Evolutionary conservation across 1,140 invertebrate species (phyloP), one percentile per base, ranked within the genome.

Genomic region (Drosophila pallidifrons): DNA sequence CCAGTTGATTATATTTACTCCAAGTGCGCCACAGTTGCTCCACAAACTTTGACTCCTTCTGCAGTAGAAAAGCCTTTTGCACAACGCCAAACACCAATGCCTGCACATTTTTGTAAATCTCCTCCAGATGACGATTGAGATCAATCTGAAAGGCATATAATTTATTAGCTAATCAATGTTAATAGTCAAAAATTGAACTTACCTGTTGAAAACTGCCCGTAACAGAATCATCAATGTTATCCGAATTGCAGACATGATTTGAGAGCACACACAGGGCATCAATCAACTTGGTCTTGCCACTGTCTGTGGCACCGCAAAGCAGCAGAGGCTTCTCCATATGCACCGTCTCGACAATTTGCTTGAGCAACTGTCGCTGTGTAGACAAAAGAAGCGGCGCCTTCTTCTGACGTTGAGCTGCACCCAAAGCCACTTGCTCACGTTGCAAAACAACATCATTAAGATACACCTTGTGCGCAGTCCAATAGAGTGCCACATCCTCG

Each of bases 121-220:
- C 94, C 64, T 96, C 96, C 52, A 97, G 89, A 81, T 96, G 95
- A 15, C 96, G 93, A 80, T 95, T 95, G 54, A 96, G 94, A 92
- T 97, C 96, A 28, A 61, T 95, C 95, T 96, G 95, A 85, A 93
- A 69, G 3, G 1, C 1, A n/a, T n/a, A 10, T 49, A 51, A 1
- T 5, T 6, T 10, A 13, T 13, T 47, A 47, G 2, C 41, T 10
- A 38, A 11, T 38, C 7, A 32, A 8, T 4, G 20, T 63, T 35
- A 11, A 16, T 16, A 1, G 16, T 7, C 3, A 25, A 1, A 20
- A 11, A 8, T 1, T 13, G 0, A 1, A 1, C 20, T 20, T 5
- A 92, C 92, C 82, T 92, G 92, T 63, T 91, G 92, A 51, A 93
- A 93, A 69, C 89, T 93, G 5, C 91, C 92, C 7, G 91, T 93